A percentile compares a stretch with the other conserved stretches of the same genome.
phyloP scores from a whole-genome alignment of 2,888 invertebrate genomes.

The Drosophila niveifrons region DNA sequence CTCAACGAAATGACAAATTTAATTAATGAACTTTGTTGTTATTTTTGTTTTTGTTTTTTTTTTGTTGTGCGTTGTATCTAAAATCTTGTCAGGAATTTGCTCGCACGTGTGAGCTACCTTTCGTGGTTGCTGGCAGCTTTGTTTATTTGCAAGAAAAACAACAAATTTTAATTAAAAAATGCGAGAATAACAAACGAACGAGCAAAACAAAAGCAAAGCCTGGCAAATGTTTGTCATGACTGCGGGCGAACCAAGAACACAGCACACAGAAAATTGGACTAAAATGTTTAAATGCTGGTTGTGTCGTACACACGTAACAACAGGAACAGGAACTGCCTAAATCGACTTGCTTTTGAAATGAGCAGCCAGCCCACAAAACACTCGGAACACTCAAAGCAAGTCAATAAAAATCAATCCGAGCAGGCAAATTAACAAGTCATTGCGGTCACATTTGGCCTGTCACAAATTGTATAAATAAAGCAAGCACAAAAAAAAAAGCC shows the following conservation, averaged over 20 bases:
- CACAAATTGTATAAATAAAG: slow-evolving; percentile 30
- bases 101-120: slow-evolving; percentile 50
- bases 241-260: slow-evolving; percentile 16
- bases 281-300: slow-evolving; percentile 15
- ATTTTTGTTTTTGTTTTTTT: too few species aligned
- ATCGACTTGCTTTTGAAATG: slow-evolving; percentile 19
- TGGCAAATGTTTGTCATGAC: slow-evolving; percentile 40
- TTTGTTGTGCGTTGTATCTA: slow-evolving; percentile 18
- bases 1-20: slow-evolving; percentile 38
- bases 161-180: slow-evolving; percentile 52
- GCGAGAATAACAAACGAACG: slow-evolving; percentile 22
- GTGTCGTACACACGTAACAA: background rate
- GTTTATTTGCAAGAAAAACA: slow-evolving; percentile 30
- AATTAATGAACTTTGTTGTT: slow-evolving; percentile 49
- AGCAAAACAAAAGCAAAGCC: slow-evolving; percentile 21
- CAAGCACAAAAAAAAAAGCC: slow-evolving; percentile 5
- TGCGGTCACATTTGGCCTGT: slow-evolving; percentile 51
- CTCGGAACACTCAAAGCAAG: slow-evolving; percentile 16
- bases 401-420: slow-evolving; percentile 54
- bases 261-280: background rate
- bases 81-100: slow-evolving; percentile 40
- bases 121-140: slow-evolving; percentile 30
- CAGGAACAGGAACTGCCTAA: background rate
- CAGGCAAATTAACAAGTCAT: slow-evolving; percentile 65
- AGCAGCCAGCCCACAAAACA: slow-evolving; percentile 5